Base-by-base conservation (phyloP, 2,888 invertebrate genomes). In the Diploptera punctata region DNA sequence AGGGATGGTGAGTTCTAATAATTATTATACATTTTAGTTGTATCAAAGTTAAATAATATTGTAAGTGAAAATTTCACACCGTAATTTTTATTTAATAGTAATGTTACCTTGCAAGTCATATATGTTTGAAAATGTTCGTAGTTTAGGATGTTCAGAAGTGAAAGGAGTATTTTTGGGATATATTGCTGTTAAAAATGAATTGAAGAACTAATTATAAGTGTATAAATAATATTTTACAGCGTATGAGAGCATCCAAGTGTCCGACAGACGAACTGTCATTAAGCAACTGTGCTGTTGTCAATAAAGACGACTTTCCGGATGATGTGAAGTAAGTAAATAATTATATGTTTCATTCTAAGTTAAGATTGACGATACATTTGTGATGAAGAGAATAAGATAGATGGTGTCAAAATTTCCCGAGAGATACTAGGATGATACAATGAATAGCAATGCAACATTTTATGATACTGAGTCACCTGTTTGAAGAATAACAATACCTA, bases 231-330 rank as follows among this genome's bases (percentile, higher is more conserved):
- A 54, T 24, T 26, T n/a, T n/a, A n/a, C n/a, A n/a, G n/a, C n/a
- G n/a, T 10, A 91, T 96, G 88, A 94, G 92, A 87, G 97, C 95
- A 77, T 90, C 90, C 13, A 95, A 93, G 85, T 96, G 96, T 84
- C 95, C 97, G 68, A 93, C 95, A 75, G 97, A 98, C 81, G 94
- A 95, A 80, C 86, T 97, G 76, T 94, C 96, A 70, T 86, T 94
- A 72, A 92, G 94, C 67, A 98, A 98, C 84, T 96, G 95, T 85
- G 98, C 96, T 69, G 91, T 98, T 77, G 91, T 97, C 74, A 93
- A 93, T 83, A 88, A 89, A 16, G 87, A 87, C 78, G 97, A 97
- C 82, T 95, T 96, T 82, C 88, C 91, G 31, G 90, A 90, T 78
- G 92, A 93, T 84, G 88, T 92, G 62, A 93, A 92, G 95, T 96